Evolutionary conservation across 2,113 vertebrate genomes (phyloP).

Genomic region (Todiramphus saurophagus): DNA sequence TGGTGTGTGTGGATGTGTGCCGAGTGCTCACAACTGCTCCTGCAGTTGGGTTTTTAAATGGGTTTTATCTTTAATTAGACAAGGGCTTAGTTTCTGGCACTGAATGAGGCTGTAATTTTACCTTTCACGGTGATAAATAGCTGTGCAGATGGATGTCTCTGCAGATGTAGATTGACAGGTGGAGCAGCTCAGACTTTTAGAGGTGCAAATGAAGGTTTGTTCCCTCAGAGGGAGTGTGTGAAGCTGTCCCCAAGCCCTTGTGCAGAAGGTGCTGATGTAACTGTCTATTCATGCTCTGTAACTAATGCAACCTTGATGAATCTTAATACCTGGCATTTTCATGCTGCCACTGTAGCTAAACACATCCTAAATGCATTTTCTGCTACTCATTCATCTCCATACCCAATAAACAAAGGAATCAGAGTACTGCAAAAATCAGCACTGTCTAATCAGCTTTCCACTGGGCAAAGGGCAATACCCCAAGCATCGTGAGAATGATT

Average conservation of each 20-base stretch:
- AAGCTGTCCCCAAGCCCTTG: neutral
- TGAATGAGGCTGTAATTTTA: slow-evolving; percentile 27
- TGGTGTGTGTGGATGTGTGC: neutral
- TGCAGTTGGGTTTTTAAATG: neutral
- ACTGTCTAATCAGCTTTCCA: slow-evolving; percentile 1
- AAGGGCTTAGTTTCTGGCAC: slow-evolving; percentile 23
- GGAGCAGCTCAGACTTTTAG: slow-evolving; percentile 24
- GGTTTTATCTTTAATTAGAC: slow-evolving; percentile 35
- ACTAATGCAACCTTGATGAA: slow-evolving; percentile 1
- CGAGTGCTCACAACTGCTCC: neutral
- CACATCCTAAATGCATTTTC: slow-evolving; percentile 17
- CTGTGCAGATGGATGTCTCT: slow-evolving; percentile 22
- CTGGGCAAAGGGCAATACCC: neutral
- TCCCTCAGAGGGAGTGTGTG: neutral
- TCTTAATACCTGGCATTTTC: slow-evolving; percentile 21
- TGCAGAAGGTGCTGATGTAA: slow-evolving; percentile 7
- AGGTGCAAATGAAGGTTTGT: slow-evolving; percentile 33
- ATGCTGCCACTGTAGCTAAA: neutral
- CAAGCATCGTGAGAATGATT: neutral
- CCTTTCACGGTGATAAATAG: slow-evolving; percentile 27
- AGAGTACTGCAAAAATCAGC: neutral
- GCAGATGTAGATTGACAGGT: neutral
- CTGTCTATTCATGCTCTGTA: neutral
- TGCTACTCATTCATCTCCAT: neutral
- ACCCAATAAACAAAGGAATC: neutral